phyloP scores from a whole-genome alignment of 2,113 vertebrate genomes.

The Dasyprocta punctata region DNA sequence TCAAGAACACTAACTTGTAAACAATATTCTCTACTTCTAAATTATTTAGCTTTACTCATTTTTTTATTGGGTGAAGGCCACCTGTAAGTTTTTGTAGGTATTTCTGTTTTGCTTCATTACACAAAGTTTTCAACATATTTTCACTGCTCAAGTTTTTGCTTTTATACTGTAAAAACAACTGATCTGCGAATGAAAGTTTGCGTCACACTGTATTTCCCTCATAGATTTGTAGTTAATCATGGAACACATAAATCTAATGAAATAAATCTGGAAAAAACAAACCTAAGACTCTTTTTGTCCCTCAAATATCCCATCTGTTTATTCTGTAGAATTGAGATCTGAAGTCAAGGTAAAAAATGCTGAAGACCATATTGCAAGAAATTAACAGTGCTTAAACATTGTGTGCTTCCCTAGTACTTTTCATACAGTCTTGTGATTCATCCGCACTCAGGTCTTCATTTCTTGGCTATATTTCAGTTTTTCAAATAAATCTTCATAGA shows the following conservation, averaged over 20 bases:
- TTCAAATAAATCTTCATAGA: not conserved
- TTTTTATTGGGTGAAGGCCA: not conserved
- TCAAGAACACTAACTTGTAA: not conserved
- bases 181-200: not conserved
- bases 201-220: not conserved
- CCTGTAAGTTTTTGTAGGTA: not conserved
- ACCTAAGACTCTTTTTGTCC: rapidly evolving
- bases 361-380: not conserved
- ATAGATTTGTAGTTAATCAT: not conserved
- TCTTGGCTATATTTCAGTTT: not conserved
- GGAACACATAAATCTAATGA: not conserved
- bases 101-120: not conserved
- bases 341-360: not conserved
- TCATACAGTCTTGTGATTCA: not conserved
- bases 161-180: not conserved
- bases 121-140: not conserved
- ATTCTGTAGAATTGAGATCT: not conserved
- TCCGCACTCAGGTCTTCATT: not conserved
- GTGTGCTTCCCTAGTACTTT: not conserved
- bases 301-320: not conserved
- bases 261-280: not conserved
- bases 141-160: not conserved
- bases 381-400: not conserved
- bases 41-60: not conserved
- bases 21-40: not conserved